Base-by-base conservation (phyloP, 2,113 vertebrate genomes). In the Oenanthe oenanthe region DNA sequence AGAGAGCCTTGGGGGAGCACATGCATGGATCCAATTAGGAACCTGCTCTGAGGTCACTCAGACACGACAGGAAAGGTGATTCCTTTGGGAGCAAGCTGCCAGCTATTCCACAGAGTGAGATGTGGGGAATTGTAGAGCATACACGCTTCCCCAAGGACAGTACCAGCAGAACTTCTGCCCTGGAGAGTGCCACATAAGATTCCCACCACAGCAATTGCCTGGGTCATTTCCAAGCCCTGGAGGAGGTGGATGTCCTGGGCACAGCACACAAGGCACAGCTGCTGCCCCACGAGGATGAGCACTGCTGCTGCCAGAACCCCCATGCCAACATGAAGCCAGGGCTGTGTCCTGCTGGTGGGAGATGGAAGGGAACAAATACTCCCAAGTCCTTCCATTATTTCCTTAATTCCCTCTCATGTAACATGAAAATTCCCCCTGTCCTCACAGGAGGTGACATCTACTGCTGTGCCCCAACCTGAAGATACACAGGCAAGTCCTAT, bases 1-100 rank as follows among this genome's bases (percentile, higher is more conserved):
- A 82, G 70, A 89, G 71, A 73, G 93, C 67, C 56, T 36, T 75
- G 61, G 36, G 88, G 82, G 56, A 96, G 75, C 3, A 19, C 22
- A 16, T 13, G 82, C 75, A 94, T 90, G 90, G 72, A 90, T 95
- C 60, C 72, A 93, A 94, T 93, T 88, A 96, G 78, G 48, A 92
- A 51, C 24, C 36, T 28, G 0, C 88, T 84, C 67, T 0, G 1
- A 88, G 89, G 92, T 93, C 89, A 93, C 51, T 80, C 53, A 86
- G 65, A 76, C 53, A 60, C 0, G 3, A 80, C 86, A 86, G 47
- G 63, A 96, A 93, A 65, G 92, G 84, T 66, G 65, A 47, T n/a
- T 90, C 78, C 63, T 90, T 70, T 62, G 88, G 85, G 67, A 92
- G 29, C 31, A 17, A 32, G 56, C 75, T 89, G 81, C 78, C 78